A percentile compares a stretch with the other conserved stretches of the same genome.
Evolutionary conservation across 2,888 invertebrate species (phyloP).

Genomic region (Drosophila anomelani): DNA sequence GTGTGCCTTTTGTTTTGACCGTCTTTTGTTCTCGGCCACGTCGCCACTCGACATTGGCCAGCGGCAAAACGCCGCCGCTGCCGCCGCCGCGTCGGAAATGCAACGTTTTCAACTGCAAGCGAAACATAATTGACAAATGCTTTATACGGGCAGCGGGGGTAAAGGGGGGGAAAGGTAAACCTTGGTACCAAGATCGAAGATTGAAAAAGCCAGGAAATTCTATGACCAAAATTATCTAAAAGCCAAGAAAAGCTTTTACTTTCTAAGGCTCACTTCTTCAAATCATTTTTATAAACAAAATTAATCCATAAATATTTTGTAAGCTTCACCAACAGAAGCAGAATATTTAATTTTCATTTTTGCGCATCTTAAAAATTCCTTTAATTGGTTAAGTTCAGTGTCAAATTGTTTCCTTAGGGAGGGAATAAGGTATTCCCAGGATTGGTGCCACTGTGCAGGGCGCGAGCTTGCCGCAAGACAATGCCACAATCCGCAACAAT

Average conservation of each 20-base stretch:
- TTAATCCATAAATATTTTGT: neutral
- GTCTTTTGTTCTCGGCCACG: constrained; percentile 27
- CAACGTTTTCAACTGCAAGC: constrained; percentile 66
- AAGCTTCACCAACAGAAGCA: neutral
- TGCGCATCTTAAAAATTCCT: constrained; percentile 10
- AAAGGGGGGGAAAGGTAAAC: neutral
- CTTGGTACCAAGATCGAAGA: neutral
- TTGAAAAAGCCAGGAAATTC: neutral
- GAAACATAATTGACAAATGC: constrained; percentile 74
- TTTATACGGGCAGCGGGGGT: constrained; percentile 40
- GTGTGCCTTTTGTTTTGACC: constrained; percentile 40
- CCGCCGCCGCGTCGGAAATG: constrained; percentile 54
- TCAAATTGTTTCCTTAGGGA: neutral
- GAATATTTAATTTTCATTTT: constrained; percentile 11
- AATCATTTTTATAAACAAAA: too few species aligned
- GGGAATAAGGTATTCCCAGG: neutral
- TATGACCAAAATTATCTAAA: too few species aligned
- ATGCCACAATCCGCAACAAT: constrained; percentile 42
- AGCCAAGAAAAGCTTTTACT: neutral
- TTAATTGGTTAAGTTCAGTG: constrained; percentile 8
- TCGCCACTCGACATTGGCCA: constrained; percentile 44
- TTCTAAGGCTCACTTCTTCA: neutral
- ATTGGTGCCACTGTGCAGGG: constrained; percentile 15
- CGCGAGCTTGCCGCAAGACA: constrained; percentile 33
- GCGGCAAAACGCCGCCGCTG: constrained; percentile 10